A percentile compares a stretch with the other conserved stretches of the same genome.
Conservation (phyloP, 2,888 invertebrate species). For the Arge pagana region DNA sequence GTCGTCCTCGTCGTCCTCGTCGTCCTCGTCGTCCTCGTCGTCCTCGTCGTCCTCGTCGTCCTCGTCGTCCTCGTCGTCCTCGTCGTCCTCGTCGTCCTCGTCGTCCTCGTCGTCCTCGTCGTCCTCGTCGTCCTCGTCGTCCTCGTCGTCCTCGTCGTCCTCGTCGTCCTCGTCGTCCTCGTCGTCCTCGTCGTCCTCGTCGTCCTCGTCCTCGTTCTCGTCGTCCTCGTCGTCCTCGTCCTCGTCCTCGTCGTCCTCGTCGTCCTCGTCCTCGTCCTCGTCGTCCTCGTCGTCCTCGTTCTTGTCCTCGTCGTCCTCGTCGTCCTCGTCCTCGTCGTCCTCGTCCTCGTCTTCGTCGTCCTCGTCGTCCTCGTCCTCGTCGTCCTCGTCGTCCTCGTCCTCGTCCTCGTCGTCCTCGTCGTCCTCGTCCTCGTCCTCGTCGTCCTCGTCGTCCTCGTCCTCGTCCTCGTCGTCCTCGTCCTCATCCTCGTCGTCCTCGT, state of each 20-base stretch:
- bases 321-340: neutral
- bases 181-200: neutral
- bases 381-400: neutral
- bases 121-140: constrained; percentile 8
- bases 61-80: neutral
- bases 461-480: neutral
- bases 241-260: neutral
- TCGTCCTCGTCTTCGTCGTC: too few species aligned
- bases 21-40: neutral
- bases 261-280: neutral
- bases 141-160: neutral
- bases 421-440: neutral
- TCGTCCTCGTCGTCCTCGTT: neutral
- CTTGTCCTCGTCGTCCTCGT: too few species aligned
- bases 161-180: neutral
- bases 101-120: constrained; percentile 8
- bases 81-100: constrained; percentile 2
- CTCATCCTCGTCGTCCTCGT: too few species aligned
- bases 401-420: neutral
- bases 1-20: neutral
- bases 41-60: constrained; percentile 2
- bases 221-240: neutral
- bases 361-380: neutral
- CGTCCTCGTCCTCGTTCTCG: too few species aligned
- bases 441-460: neutral